Base-by-base conservation (phyloP, 1,140 invertebrate genomes). In the Drosophila bocki region DNA sequence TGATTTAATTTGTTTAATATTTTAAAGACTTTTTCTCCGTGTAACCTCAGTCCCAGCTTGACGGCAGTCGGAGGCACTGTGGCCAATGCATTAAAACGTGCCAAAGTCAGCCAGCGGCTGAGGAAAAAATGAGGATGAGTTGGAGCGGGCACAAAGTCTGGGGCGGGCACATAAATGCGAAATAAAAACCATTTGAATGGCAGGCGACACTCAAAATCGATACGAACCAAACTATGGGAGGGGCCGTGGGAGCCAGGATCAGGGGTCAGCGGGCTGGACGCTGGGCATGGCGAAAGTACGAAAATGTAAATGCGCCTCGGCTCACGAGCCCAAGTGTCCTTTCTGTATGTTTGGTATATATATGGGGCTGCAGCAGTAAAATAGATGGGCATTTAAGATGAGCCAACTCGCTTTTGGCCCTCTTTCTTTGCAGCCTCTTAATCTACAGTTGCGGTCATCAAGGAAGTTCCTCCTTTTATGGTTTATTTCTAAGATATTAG, bases 181-280 rank as follows among this genome's bases (percentile, higher is more conserved):
- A 88, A 88, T 88, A 88, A 88, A 90, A 90, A 78, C 62, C 85
- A 81, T 85, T 85, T 82, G 85, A 90, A 90, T 88, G 85, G 81
- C 85, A 90, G 85, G 85, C 85, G 85, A 88, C 85, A 90, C 85
- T 90, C 78, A 90, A 88, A 88, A 90, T 88, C 85, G 85, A 88
- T 88, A 85, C 85, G 79, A 72, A 58, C 37, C 39, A 65, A 78
- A 78, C 76, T 42, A 37, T 15, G 45, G 75, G 48, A 67, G 39
- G 72, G 19, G 44, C 22, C 12, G 35, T 15, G 15, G 33, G 3
- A 15, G 2, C 9, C n/a, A 47, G 37, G 41, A 22, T 33, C 19
- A 39, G 9, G 32, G 47, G 54, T 53, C 26, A 41, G 22, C 7
- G 29, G 42, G 15, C 29, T 29, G 53, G 50, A 45, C 17, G 62